Evolutionary conservation across 2,888 invertebrate genomes (phyloP), one percentile per base, ranked within the genome.

Genomic region (Lypha dubia): DNA sequence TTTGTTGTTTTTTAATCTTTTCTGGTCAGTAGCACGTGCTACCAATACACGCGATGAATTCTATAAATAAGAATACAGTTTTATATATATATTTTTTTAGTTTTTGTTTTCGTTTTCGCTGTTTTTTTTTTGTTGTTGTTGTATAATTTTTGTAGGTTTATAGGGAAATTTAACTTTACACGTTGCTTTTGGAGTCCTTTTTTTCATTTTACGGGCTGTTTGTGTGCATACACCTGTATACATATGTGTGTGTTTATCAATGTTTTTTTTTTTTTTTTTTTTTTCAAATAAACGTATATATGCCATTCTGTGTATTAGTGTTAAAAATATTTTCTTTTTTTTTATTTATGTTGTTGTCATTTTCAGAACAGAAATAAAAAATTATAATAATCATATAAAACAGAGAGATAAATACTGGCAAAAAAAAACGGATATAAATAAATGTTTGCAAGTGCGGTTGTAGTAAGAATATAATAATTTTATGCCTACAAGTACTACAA

Each of bases 21-120:
- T 41, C 11, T 44, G 49, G 0, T 41, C n/a, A 17, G 38, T 60
- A 79, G 73, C 83, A 83, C 83, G 83, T 83, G 83, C 70, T 83
- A 44, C 35, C 41, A 32, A n/a, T 60, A 63, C 53, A 79, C 22
- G 46, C 79, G 46, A 24, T 20, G 53, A 60, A 63, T 46, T 68
- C 56, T 63, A 28, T 46, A 73, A 62, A 35, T 46, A 68, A 22
- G 51, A 11, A 44, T 38, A 13, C 41, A 32, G 11, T 56, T 68
- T 17, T 58, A 51, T 38, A 38, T 60, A n/a, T 20, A 38, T 41
- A 44, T 7, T 46, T 58, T 32, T 56, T 46, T 60, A 49, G 22
- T 62, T 76, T 3, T 71, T 65, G 32, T 60, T 77, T n/a, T n/a
- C n/a, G n/a, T n/a, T n/a, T n/a, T n/a, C n/a, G n/a, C n/a, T 20